Conservation (phyloP, 2,797 vertebrate genomes). For the Argya squamiceps region DNA sequence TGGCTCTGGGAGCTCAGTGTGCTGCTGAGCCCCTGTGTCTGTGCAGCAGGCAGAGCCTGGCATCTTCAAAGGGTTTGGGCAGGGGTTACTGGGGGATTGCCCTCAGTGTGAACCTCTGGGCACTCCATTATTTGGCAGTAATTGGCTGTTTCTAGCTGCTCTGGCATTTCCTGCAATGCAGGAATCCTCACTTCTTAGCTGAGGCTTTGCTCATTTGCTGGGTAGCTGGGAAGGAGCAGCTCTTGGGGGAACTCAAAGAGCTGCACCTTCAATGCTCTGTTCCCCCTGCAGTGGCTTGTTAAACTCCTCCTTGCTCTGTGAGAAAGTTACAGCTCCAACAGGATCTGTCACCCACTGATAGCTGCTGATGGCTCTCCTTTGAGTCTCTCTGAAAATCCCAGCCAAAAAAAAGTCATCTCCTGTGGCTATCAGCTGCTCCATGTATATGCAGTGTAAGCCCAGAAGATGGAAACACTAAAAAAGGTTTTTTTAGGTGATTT, state of each 20-base stretch:
- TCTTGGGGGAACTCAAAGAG: background rate
- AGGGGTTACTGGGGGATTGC: background rate
- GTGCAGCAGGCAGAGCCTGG: background rate
- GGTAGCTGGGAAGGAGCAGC: background rate
- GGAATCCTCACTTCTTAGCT: background rate
- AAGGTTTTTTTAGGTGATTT: rapidly evolving
- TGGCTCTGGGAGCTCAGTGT: rapidly evolving
- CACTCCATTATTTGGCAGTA: background rate
- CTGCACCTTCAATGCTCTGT: background rate
- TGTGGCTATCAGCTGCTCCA: background rate
- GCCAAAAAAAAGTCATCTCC: background rate
- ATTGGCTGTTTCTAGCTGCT: background rate
- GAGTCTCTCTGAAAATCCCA: background rate
- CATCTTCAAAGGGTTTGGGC: background rate
- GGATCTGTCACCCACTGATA: background rate
- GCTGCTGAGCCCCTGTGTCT: background rate
- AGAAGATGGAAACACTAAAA: background rate
- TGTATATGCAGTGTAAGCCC: background rate
- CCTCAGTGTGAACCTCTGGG: background rate
- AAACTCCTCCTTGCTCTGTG: background rate
- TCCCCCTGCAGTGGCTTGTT: background rate
- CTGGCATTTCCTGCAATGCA: background rate
- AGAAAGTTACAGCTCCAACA: background rate
- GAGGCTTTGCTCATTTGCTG: background rate
- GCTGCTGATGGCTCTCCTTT: background rate